Percentiles rank a stretch among this genome's conserved stretches.
Conservation (phyloP, 2,888 invertebrate genomes). For the Lepidocyrtoides sp. region DNA sequence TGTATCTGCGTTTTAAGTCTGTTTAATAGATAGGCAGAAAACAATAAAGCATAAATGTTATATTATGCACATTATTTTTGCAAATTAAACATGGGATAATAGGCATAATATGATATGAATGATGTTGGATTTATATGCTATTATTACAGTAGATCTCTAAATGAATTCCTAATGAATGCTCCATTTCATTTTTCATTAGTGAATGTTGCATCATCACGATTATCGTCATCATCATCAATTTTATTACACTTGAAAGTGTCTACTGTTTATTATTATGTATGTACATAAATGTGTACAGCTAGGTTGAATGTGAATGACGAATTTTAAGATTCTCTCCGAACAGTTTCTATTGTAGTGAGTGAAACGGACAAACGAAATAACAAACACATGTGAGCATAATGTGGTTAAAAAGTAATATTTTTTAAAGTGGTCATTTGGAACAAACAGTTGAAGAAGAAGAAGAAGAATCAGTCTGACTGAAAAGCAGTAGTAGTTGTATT, state of each 20-base stretch:
- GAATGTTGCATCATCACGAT: conserved; percentile 55
- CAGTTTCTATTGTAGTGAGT: background rate
- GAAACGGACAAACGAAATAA: background rate
- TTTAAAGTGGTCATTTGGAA: conserved; percentile 64
- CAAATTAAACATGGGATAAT: background rate
- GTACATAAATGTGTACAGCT: no score
- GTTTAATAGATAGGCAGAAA: background rate
- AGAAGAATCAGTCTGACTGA: no score
- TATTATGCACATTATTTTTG: background rate
- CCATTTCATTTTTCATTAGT: conserved; percentile 11
- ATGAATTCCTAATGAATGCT: conserved; percentile 21
- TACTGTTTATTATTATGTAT: no score
- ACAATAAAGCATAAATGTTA: background rate
- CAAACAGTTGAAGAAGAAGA: conserved; percentile 45
- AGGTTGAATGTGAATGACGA: background rate
- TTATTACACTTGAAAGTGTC: background rate
- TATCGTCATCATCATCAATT: conserved; percentile 4
- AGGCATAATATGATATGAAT: background rate
- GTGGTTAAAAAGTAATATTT: conserved; percentile 23
- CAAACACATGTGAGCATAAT: conserved; percentile 30
- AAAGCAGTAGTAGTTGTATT: background rate
- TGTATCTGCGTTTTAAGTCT: background rate
- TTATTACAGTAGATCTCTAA: conserved; percentile 1
- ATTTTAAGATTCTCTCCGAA: background rate
- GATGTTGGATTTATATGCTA: conserved; percentile 1